These are phyloP conservation scores for Eulemur mongoz DNA, from an alignment of 2,797 vertebrate genomes.

Conservation along the genomic window DNA sequence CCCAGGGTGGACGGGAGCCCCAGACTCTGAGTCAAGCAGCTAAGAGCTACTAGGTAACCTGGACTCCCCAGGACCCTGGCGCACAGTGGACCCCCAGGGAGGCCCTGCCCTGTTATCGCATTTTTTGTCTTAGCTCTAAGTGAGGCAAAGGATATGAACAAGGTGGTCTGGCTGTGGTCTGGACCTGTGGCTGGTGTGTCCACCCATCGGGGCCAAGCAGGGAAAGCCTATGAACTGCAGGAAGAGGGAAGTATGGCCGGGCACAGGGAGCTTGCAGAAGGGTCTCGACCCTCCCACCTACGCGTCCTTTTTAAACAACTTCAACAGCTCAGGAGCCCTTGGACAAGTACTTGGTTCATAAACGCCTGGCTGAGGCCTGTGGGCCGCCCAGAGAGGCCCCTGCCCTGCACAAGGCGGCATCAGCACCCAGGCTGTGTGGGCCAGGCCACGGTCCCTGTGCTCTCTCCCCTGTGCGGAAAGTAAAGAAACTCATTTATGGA, in stretches of 20 bases:
- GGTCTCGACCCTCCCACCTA: neutral
- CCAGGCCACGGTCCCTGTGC: accelerated
- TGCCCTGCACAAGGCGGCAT: neutral
- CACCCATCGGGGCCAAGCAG: neutral
- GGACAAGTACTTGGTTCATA: neutral
- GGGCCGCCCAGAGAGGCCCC: accelerated
- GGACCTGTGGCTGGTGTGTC: neutral
- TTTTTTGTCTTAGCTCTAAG: neutral
- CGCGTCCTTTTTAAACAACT: neutral
- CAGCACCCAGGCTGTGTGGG: neutral
- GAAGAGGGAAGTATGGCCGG: neutral
- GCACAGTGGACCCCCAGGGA: neutral
- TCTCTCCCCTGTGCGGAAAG: neutral
- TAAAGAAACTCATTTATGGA: neutral
- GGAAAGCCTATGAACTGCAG: neutral
- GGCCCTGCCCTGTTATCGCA: neutral
- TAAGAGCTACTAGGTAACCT: no score
- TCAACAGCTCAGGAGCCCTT: neutral
- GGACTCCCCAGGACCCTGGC: neutral
- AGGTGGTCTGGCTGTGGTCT: neutral
- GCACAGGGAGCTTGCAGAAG: neutral
- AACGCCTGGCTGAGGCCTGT: neutral
- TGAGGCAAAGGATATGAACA: neutral
- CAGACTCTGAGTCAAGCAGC: neutral
- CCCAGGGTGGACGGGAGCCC: neutral